Percentiles rank a stretch among this genome's conserved stretches.
Evolutionary conservation across 1,140 invertebrate genomes (phyloP).

Genomic region (Aphaenogaster rudis): DNA sequence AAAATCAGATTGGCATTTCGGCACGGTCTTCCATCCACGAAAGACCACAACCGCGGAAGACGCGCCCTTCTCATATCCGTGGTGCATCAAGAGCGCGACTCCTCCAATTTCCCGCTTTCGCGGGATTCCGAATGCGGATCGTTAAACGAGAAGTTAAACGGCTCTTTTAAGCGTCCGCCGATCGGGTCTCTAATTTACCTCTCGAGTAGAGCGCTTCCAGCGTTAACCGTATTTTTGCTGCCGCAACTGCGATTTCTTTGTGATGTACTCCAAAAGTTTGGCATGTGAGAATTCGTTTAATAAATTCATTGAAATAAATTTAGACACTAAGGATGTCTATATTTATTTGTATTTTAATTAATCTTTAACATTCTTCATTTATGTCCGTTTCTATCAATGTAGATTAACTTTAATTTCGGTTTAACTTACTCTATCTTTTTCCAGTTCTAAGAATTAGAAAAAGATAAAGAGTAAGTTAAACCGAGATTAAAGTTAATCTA

Average conservation of each 20-base stretch:
- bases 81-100: background rate
- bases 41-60: background rate
- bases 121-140: background rate
- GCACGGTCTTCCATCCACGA: background rate
- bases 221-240: conserved; percentile 20
- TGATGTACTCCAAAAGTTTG: background rate
- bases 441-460: too few relatives aligned
- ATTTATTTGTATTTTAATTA: conserved; percentile 9
- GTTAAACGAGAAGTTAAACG: conserved; percentile 16
- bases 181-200: conserved; percentile 34
- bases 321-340: background rate
- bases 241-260: conserved; percentile 22
- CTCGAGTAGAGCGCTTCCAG: background rate
- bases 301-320: background rate
- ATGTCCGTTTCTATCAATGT: too few relatives aligned
- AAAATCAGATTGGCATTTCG: background rate
- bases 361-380: background rate
- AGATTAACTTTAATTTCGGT: too few relatives aligned
- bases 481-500: too few relatives aligned
- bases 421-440: too few relatives aligned
- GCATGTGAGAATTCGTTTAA: conserved; percentile 17
- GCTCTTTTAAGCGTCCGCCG: conserved; percentile 4
- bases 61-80: conserved; percentile 3
- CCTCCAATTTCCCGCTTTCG: conserved; percentile 1
- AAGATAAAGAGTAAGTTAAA: too few relatives aligned